Percentiles rank a stretch among this genome's conserved stretches.
These are phyloP conservation scores for Drosophila mercatorum DNA, from an alignment of 2,888 invertebrate genomes.

Conservation along the genomic window DNA sequence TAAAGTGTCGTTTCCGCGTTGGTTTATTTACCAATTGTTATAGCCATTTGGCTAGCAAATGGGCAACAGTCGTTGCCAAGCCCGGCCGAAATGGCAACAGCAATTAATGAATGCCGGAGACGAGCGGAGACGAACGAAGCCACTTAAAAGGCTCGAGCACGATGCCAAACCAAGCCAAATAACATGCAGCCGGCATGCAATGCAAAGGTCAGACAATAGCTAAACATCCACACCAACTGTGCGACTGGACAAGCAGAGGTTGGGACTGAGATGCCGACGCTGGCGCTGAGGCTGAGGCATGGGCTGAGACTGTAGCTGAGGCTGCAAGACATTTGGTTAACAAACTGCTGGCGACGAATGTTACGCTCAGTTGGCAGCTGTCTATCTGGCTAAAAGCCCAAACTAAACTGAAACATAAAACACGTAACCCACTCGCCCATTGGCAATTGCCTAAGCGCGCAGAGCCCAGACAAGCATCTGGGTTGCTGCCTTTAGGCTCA, in stretches of 20 bases:
- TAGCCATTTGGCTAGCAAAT: slow-evolving; percentile 36
- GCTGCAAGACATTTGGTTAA: slow-evolving; percentile 27
- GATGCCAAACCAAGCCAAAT: slow-evolving; percentile 50
- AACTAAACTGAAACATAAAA: slow-evolving; percentile 38
- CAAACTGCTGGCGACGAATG: slow-evolving; percentile 45
- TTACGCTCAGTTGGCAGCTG: slow-evolving; percentile 68
- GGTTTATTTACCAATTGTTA: slow-evolving; percentile 41
- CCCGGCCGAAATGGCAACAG: slow-evolving; percentile 66
- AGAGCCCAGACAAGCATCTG: slow-evolving; percentile 4
- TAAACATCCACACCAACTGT: slow-evolving; percentile 36
- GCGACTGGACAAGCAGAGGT: slow-evolving; percentile 38
- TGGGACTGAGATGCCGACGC: background rate
- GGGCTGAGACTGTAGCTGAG: slow-evolving; percentile 1
- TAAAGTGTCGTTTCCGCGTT: slow-evolving; percentile 47
- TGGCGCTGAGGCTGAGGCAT: background rate
- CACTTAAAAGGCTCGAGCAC: slow-evolving; percentile 60
- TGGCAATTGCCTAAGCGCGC: slow-evolving; percentile 50
- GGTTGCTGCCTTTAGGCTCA: background rate
- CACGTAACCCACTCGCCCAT: slow-evolving; percentile 47
- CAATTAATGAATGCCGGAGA: slow-evolving; percentile 65
- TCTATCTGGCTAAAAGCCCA: slow-evolving; percentile 48
- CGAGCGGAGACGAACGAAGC: slow-evolving; percentile 14
- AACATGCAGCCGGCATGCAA: slow-evolving; percentile 55
- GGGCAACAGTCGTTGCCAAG: slow-evolving; percentile 49
- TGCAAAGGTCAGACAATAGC: slow-evolving; percentile 57